phyloP scores from a whole-genome alignment of 2,113 vertebrate genomes.

The Perca schrenkii region DNA sequence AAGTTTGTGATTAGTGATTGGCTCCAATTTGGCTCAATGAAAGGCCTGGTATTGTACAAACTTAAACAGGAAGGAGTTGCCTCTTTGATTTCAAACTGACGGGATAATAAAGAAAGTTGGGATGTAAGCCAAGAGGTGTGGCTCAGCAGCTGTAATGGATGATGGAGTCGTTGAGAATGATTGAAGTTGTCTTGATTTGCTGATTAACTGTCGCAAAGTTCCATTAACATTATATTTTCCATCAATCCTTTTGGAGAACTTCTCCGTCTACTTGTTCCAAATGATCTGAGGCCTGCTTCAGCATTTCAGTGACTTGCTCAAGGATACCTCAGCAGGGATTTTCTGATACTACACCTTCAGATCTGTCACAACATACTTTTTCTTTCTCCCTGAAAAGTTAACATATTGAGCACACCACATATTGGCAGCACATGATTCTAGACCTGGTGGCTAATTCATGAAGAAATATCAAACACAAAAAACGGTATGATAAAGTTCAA shows the following conservation, averaged over 20 bases:
- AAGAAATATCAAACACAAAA: not conserved
- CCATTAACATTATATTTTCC: conserved; percentile 35
- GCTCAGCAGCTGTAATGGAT: conserved; percentile 7
- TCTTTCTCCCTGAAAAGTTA: not conserved
- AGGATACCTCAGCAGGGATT: conserved; percentile 17
- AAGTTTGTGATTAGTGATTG: not conserved
- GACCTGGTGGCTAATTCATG: not conserved
- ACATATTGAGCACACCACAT: conserved; percentile 2
- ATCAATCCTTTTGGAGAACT: not conserved
- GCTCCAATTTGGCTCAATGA: not conserved
- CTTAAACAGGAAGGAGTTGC: not conserved
- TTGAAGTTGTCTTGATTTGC: conserved; percentile 7
- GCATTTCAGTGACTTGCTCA: conserved; percentile 18
- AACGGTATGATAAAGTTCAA: conserved; percentile 37
- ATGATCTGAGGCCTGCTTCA: conserved; percentile 12
- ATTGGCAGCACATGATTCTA: conserved; percentile 5
- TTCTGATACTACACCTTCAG: not conserved
- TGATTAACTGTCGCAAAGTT: conserved; percentile 15
- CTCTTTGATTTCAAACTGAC: not conserved
- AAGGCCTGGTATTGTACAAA: not conserved
- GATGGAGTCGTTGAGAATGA: not conserved
- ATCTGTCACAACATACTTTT: not conserved
- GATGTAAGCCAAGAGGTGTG: conserved; percentile 1
- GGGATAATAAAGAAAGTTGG: not conserved
- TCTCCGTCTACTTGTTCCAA: not conserved